A percentile compares a stretch with the other conserved stretches of the same genome.
Conservation (phyloP, 2,113 vertebrate genomes). For the Antennarius striatus region DNA sequence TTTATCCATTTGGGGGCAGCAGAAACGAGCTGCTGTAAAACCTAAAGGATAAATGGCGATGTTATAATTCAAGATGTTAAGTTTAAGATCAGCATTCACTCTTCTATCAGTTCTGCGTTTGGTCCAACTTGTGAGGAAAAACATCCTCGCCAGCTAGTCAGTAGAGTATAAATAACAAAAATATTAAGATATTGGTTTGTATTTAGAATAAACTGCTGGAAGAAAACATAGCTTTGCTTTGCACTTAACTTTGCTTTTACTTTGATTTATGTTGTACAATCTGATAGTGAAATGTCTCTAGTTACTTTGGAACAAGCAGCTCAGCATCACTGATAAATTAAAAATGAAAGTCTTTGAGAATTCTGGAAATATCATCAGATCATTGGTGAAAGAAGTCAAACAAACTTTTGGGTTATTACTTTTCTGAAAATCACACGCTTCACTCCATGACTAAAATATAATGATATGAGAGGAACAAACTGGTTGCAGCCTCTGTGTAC, state of each 20-base stretch:
- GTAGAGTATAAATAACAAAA: too few species aligned
- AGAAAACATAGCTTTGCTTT: too few species aligned
- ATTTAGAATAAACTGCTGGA: not conserved
- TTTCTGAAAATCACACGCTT: conserved; percentile 18
- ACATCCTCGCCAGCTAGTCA: not conserved
- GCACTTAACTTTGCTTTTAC: not conserved
- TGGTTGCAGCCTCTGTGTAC: not conserved
- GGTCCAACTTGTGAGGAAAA: not conserved
- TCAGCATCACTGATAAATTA: not conserved
- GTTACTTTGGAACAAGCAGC: not conserved
- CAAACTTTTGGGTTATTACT: conserved; percentile 19
- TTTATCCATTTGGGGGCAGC: not conserved
- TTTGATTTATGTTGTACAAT: not conserved
- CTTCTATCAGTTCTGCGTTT: not conserved
- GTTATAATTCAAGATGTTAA: not conserved
- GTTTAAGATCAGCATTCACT: not conserved
- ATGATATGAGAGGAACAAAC: not conserved
- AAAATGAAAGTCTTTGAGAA: not conserved
- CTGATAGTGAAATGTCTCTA: not conserved
- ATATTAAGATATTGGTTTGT: too few species aligned
- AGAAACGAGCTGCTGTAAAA: not conserved
- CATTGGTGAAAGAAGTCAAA: conserved; percentile 14
- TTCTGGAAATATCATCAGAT: conserved; percentile 19
- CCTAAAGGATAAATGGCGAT: not conserved
- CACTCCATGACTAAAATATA: conserved; percentile 18